Evolutionary conservation across 2,888 invertebrate genomes (phyloP).

Genomic region (Lochmaea crataegi): DNA sequence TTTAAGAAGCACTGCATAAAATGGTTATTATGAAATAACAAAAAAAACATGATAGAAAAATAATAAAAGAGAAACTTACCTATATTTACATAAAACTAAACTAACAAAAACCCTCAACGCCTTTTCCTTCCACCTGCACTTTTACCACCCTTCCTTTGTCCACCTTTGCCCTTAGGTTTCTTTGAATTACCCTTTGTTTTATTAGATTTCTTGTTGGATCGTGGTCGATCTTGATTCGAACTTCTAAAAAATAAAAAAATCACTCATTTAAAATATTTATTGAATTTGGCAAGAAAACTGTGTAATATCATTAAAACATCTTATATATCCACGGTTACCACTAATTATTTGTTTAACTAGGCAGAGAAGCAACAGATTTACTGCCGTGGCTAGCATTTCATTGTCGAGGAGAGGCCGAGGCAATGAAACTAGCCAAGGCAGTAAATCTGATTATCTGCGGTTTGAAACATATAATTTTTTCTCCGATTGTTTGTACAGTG

Average conservation of each 20-base stretch:
- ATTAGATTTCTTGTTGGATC: conserved; percentile 53
- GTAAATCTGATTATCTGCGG: too few species aligned
- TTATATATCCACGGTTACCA: not conserved
- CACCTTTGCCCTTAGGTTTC: conserved; percentile 78
- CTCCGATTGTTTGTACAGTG: too few species aligned
- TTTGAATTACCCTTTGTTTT: conserved; percentile 56
- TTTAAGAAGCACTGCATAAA: too few species aligned
- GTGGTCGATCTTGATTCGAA: conserved; percentile 69
- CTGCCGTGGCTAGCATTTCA: too few species aligned
- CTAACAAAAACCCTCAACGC: conserved; percentile 64
- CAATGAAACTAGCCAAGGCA: too few species aligned
- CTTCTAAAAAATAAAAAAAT: conserved; percentile 58
- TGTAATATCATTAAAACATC: too few species aligned
- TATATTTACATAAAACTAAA: conserved; percentile 31
- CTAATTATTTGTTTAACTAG: too few species aligned
- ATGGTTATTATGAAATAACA: not conserved
- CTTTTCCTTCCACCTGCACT: conserved; percentile 78
- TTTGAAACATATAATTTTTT: too few species aligned
- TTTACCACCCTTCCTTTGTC: conserved; percentile 77
- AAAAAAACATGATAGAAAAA: not conserved
- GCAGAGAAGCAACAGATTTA: too few species aligned
- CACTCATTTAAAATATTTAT: too few species aligned
- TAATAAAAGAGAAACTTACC: conserved; percentile 21
- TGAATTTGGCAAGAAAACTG: too few species aligned
- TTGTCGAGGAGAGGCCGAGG: too few species aligned